Evolutionary conservation across 2,888 invertebrate species (phyloP).

Genomic region (Hybos culiciformis): DNA sequence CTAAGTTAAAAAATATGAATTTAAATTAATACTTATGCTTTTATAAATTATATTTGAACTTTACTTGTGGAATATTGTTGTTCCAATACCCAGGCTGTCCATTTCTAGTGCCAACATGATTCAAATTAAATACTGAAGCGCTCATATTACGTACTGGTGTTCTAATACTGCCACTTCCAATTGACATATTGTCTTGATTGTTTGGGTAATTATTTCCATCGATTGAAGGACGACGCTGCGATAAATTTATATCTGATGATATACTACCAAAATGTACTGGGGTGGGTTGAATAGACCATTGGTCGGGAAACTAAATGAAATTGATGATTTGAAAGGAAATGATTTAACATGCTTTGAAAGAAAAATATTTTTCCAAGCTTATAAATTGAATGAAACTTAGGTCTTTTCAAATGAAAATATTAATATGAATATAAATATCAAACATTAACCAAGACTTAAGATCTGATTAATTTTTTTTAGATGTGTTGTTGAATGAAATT

Average conservation of each 20-base stretch:
- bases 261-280: conserved; percentile 35
- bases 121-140: conserved; percentile 43
- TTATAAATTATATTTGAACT: neutral
- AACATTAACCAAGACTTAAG: too few species aligned
- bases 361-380: too few species aligned
- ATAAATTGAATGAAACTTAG: too few species aligned
- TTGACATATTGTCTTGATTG: conserved; percentile 11
- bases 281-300: conserved; percentile 35
- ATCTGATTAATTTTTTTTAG: too few species aligned
- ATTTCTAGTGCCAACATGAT: conserved; percentile 29
- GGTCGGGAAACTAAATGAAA: neutral
- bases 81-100: conserved; percentile 21
- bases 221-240: conserved; percentile 8
- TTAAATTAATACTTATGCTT: neutral
- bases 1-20: conserved; percentile 27
- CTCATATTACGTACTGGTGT: conserved; percentile 29
- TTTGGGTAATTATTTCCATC: conserved; percentile 26
- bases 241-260: conserved; percentile 34
- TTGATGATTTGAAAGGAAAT: neutral
- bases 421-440: too few species aligned
- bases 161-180: conserved; percentile 14
- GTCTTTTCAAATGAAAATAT: too few species aligned
- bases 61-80: conserved; percentile 47
- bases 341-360: neutral
- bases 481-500: too few species aligned